phyloP scores from a whole-genome alignment of 2,888 invertebrate species.

The Acanthosepion esculentum region DNA sequence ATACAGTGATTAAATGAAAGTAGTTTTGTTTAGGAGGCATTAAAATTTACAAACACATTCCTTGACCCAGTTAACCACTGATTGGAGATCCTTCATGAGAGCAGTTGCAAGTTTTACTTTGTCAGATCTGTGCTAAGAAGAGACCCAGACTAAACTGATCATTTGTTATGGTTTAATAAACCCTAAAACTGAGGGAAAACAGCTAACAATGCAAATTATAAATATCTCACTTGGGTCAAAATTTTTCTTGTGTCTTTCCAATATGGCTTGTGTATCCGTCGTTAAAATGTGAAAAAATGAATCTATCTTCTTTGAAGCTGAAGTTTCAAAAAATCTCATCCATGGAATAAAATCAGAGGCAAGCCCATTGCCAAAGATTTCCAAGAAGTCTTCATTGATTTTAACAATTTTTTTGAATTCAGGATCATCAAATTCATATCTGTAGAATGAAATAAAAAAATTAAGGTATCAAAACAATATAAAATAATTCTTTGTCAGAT shows the following conservation, averaged over 20 bases:
- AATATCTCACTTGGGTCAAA: slow-evolving; percentile 17
- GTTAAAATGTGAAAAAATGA: neutral
- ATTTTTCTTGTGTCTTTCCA: neutral
- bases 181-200: too few relatives aligned
- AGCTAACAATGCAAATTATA: neutral
- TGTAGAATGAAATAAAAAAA: neutral
- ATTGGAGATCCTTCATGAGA: too few relatives aligned
- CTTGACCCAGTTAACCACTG: too few relatives aligned
- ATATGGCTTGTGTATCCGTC: neutral
- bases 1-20: too few relatives aligned
- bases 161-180: too few relatives aligned
- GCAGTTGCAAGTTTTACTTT: too few relatives aligned
- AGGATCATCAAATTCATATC: neutral
- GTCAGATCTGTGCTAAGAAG: too few relatives aligned
- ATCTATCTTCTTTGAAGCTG: neutral
- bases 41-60: too few relatives aligned
- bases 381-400: neutral
- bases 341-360: neutral
- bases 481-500: too few relatives aligned
- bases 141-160: too few relatives aligned
- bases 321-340: neutral
- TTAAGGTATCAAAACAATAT: too few relatives aligned
- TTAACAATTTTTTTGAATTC: neutral
- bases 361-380: neutral
- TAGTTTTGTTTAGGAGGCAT: too few relatives aligned